Evolutionary conservation across 2,113 vertebrate species (phyloP).

Genomic region (Tamias sibiricus): DNA sequence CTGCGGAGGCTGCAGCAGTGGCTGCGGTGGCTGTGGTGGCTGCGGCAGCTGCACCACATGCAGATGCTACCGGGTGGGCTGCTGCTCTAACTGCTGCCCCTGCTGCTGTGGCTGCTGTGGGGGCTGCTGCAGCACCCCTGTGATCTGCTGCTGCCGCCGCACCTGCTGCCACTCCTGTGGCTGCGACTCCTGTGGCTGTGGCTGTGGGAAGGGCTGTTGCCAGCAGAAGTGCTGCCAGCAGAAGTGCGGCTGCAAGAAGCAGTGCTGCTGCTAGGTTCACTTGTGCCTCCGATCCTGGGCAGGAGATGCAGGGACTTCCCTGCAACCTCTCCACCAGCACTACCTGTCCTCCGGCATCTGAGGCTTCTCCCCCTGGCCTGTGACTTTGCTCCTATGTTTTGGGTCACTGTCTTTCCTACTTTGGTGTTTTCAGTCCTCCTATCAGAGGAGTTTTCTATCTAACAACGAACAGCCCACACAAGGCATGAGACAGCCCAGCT

Average conservation of each 20-base stretch:
- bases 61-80: no score
- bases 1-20: fast-evolving
- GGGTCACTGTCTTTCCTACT: not conserved
- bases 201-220: slow-evolving; percentile 47
- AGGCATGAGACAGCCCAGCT: fast-evolving
- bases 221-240: slow-evolving; percentile 32
- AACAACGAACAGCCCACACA: not conserved
- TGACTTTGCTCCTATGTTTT: not conserved
- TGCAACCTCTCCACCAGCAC: not conserved
- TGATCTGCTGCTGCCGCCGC: no score
- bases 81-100: no score
- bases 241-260: not conserved
- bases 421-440: not conserved
- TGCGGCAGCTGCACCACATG: no score
- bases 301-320: no score
- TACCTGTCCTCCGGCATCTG: not conserved
- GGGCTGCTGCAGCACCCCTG: no score
- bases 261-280: not conserved
- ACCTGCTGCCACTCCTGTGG: not conserved
- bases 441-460: not conserved
- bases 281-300: no score
- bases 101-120: no score
- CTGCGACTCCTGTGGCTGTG: fast-evolving
- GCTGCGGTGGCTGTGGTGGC: not conserved
- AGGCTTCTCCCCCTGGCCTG: not conserved